A percentile compares a stretch with the other conserved stretches of the same genome.
Conservation (phyloP, 2,888 invertebrate species). For the Geotrupes spiniger region DNA sequence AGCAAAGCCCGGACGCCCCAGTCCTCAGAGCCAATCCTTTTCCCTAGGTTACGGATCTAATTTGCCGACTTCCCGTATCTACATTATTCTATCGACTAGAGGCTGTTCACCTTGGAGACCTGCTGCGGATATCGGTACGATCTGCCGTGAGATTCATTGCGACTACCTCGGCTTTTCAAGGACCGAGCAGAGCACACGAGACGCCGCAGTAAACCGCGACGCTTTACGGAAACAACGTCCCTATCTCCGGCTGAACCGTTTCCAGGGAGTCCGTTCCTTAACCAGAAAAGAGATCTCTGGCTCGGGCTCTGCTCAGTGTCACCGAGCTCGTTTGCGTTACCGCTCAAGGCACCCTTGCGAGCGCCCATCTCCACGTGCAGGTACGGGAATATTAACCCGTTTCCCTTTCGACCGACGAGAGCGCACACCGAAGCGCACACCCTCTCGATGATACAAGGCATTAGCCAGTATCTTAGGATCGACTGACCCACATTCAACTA, state of each 20-base stretch:
- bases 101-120: not conserved
- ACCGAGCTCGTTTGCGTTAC: slow-evolving; percentile 8
- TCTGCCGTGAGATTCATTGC: not conserved
- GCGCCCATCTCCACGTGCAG: slow-evolving; percentile 53
- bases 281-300: slow-evolving; percentile 9
- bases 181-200: slow-evolving; percentile 56
- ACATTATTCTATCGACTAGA: too few species aligned
- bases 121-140: slow-evolving; percentile 1
- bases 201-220: slow-evolving; percentile 28
- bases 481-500: slow-evolving; percentile 59
- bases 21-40: slow-evolving; percentile 67
- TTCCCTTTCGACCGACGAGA: slow-evolving; percentile 56
- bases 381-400: slow-evolving; percentile 61
- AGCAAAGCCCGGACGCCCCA: slow-evolving; percentile 43
- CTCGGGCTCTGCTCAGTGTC: slow-evolving; percentile 10
- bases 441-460: slow-evolving; percentile 39
- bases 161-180: slow-evolving; percentile 41
- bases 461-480: slow-evolving; percentile 58
- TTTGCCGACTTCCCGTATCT: not conserved
- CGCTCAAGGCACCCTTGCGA: slow-evolving; percentile 9
- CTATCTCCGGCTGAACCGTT: slow-evolving; percentile 12
- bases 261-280: slow-evolving; percentile 9
- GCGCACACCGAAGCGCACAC: too few species aligned
- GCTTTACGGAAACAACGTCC: slow-evolving; percentile 11
- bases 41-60: not conserved